A percentile compares a stretch with the other conserved stretches of the same genome.
These are phyloP conservation scores for Prunella strophiata DNA, from an alignment of 2,797 vertebrate species.

Conservation along the genomic window DNA sequence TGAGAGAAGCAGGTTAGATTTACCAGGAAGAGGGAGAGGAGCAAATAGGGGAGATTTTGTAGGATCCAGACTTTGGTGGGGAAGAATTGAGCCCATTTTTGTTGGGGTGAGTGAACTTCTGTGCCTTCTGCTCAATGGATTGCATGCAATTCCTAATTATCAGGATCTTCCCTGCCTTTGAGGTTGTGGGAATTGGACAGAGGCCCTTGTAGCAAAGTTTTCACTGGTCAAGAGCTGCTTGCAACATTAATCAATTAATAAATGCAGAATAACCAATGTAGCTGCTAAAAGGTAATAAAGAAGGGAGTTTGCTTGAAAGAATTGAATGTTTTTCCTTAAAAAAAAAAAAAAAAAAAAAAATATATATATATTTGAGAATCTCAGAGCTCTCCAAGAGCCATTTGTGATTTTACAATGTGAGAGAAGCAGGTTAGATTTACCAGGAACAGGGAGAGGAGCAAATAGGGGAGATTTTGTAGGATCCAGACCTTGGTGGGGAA, in stretches of 20 bases:
- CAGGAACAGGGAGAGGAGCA: neutral
- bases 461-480: neutral
- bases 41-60: neutral
- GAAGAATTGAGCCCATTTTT: neutral
- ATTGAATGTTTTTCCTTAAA: neutral
- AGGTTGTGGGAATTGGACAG: neutral
- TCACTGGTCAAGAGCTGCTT: neutral
- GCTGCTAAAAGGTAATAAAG: neutral
- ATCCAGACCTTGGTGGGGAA: neutral
- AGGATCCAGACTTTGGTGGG: neutral
- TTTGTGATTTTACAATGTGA: neutral
- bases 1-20: neutral
- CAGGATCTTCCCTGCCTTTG: neutral
- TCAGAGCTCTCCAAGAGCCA: neutral
- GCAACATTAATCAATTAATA: neutral
- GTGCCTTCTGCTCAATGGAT: neutral
- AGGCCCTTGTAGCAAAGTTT: neutral
- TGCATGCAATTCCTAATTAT: neutral
- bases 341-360: neutral
- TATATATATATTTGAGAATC: neutral
- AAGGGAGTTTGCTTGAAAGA: neutral
- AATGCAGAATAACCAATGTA: neutral
- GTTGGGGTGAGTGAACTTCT: neutral
- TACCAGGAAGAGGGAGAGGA: neutral
- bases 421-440: neutral